Evolutionary conservation across 2,113 vertebrate genomes (phyloP).

Genomic region (Pedetes capensis): DNA sequence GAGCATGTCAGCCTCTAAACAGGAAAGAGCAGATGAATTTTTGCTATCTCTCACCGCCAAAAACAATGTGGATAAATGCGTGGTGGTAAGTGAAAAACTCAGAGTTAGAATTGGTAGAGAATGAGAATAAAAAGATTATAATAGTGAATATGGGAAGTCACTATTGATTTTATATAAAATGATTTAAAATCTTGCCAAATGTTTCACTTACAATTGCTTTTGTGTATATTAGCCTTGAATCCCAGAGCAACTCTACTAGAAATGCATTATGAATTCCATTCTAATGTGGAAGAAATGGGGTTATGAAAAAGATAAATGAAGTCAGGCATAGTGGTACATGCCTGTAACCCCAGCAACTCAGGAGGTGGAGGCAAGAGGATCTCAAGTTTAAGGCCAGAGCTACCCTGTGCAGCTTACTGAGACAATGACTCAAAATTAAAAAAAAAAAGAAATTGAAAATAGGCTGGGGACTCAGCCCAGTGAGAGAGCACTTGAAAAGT

Average conservation of each 20-base stretch:
- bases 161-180: neutral
- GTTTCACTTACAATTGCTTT: neutral
- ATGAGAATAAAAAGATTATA: neutral
- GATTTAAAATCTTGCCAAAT: neutral
- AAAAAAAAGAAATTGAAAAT: too few relatives aligned
- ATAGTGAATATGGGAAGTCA: neutral
- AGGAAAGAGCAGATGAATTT: neutral
- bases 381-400: too few relatives aligned
- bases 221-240: neutral
- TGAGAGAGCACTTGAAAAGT: too few relatives aligned
- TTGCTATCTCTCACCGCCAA: neutral
- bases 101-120: neutral
- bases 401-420: too few relatives aligned
- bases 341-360: too few relatives aligned
- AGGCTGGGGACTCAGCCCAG: too few relatives aligned
- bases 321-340: too few relatives aligned
- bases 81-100: neutral
- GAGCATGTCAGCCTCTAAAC: neutral
- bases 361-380: too few relatives aligned
- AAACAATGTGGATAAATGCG: neutral
- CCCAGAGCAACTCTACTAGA: neutral
- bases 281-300: neutral
- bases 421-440: too few relatives aligned
- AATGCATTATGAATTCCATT: neutral
- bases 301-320: neutral